Conservation (phyloP, 2,888 invertebrate genomes). For the Acleris holmiana region DNA sequence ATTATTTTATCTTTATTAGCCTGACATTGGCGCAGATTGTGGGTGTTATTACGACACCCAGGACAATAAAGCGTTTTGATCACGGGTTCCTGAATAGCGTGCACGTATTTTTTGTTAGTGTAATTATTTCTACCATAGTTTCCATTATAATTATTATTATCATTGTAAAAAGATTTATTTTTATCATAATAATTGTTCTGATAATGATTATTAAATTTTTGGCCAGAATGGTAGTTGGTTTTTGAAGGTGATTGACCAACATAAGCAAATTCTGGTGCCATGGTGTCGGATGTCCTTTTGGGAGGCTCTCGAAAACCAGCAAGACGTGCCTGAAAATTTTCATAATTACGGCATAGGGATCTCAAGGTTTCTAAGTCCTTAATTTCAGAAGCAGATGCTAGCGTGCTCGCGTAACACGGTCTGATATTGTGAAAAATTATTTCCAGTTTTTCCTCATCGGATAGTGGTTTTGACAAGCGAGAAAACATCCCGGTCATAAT, state of each 20-base stretch:
- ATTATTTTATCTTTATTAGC: neutral
- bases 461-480: neutral
- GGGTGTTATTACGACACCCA: neutral
- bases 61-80: neutral
- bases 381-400: constrained; percentile 28
- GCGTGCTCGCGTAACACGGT: constrained; percentile 34
- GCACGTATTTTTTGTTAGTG: neutral
- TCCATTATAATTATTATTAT: neutral
- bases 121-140: neutral
- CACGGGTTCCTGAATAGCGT: neutral
- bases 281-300: constrained; percentile 12
- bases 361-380: constrained; percentile 21
- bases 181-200: neutral
- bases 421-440: constrained; percentile 29
- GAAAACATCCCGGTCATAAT: constrained; percentile 7
- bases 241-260: neutral
- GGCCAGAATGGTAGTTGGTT: neutral
- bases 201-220: neutral
- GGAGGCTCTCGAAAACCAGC: constrained; percentile 34
- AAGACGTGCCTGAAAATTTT: constrained; percentile 30
- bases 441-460: neutral
- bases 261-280: too few relatives aligned
- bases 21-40: neutral
- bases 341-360: constrained; percentile 35
- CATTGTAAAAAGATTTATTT: neutral